These are phyloP conservation scores for Kryptolebias ocellatus DNA, from an alignment of 2,797 vertebrate species.

Conservation along the genomic window DNA sequence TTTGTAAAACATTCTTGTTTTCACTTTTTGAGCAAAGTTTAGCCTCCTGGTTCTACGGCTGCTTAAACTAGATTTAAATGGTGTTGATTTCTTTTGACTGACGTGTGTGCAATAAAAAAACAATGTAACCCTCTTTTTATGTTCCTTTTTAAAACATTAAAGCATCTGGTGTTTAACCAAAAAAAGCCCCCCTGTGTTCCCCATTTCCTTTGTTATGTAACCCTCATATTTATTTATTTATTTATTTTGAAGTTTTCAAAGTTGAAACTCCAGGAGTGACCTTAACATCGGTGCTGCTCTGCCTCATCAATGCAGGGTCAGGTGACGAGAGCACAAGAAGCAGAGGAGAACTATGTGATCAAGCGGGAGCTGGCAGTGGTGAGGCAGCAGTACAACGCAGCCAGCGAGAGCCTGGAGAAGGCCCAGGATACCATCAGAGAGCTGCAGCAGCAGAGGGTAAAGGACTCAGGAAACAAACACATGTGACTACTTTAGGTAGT, in stretches of 20 bases:
- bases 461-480: not conserved
- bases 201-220: not conserved
- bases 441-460: constrained; percentile 90
- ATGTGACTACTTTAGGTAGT: no score
- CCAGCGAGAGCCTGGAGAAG: constrained; percentile 88
- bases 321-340: constrained; percentile 94
- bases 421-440: constrained; percentile 90
- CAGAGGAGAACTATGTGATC: constrained; percentile 95
- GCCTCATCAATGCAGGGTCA: constrained; percentile 84
- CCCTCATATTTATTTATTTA: no score
- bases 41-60: not conserved
- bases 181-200: not conserved
- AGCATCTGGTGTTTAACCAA: not conserved
- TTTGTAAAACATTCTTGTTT: not conserved
- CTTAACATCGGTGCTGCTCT: constrained; percentile 4
- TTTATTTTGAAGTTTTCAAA: not conserved
- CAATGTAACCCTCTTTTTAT: not conserved
- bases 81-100: not conserved
- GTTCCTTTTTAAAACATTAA: not conserved
- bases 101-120: constrained; percentile 16
- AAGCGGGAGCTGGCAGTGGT: constrained; percentile 93
- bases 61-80: not conserved
- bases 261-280: not conserved
- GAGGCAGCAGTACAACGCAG: constrained; percentile 87
- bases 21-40: not conserved